Conservation (phyloP, 92 coral and sea anemone genomes). For the Zoanthus sansibaricus region DNA sequence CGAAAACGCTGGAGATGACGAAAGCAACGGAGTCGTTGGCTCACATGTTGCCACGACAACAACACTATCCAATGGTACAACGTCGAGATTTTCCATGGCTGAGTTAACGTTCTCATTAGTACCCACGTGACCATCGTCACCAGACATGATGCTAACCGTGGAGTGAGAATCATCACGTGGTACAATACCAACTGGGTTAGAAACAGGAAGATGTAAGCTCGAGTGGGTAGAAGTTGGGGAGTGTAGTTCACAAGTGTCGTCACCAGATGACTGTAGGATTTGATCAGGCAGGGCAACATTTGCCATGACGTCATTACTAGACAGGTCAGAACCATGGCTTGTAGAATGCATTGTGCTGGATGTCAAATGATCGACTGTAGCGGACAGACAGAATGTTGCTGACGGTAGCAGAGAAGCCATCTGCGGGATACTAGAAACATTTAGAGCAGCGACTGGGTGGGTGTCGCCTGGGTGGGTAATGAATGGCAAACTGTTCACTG, state of each 20-base stretch:
- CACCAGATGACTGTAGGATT: slow-evolving; percentile 87
- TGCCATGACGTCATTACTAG: slow-evolving; percentile 73
- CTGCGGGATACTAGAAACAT: slow-evolving; percentile 19
- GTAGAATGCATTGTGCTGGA: slow-evolving; percentile 38
- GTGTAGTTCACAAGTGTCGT: slow-evolving; percentile 72
- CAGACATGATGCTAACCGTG: background rate
- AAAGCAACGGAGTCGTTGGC: slow-evolving; percentile 1
- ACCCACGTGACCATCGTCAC: slow-evolving; percentile 1
- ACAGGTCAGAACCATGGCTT: slow-evolving; percentile 46
- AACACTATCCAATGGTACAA: slow-evolving; percentile 3
- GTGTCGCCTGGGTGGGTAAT: background rate
- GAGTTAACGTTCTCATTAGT: background rate
- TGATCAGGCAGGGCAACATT: slow-evolving; percentile 94
- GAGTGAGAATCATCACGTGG: slow-evolving; percentile 22
- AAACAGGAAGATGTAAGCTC: slow-evolving; percentile 42
- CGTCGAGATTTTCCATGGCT: slow-evolving; percentile 14
- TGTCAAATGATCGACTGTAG: slow-evolving; percentile 18
- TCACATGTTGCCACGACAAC: slow-evolving; percentile 35
- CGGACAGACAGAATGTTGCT: slow-evolving; percentile 21
- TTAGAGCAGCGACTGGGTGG: background rate
- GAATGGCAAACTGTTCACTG: background rate
- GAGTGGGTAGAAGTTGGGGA: slow-evolving; percentile 54
- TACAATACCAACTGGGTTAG: slow-evolving; percentile 48
- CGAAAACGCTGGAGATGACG: slow-evolving; percentile 17
- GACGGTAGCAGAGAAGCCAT: slow-evolving; percentile 26